A percentile compares a stretch with the other conserved stretches of the same genome.
These are phyloP conservation scores for Lepisosteus oculatus DNA, from an alignment of 2,113 vertebrate species.

Conservation along the genomic window DNA sequence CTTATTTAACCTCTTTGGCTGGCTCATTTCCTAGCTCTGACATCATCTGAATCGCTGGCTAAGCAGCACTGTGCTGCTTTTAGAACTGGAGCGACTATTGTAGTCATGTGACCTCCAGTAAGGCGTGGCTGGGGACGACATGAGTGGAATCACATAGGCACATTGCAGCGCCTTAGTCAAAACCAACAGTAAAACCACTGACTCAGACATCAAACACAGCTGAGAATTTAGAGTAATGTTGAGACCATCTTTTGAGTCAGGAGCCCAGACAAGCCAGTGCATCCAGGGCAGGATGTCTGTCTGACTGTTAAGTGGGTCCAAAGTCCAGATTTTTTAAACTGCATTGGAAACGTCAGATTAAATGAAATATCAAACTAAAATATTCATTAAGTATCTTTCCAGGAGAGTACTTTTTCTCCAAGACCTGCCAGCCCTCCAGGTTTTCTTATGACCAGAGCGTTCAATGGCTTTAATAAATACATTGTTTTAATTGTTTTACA, in stretches of 20 bases:
- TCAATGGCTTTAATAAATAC: too few species aligned
- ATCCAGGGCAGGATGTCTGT: neutral
- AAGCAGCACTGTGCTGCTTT: neutral
- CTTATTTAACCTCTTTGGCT: neutral
- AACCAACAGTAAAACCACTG: conserved; percentile 4
- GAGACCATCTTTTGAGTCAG: neutral
- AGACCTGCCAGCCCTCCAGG: too few species aligned
- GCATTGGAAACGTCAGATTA: too few species aligned
- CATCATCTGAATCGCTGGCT: neutral
- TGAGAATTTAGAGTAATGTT: neutral
- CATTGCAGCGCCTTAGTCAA: neutral
- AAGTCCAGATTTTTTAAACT: too few species aligned
- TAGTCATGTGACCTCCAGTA: neutral
- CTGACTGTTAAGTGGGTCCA: neutral
- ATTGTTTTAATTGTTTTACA: too few species aligned
- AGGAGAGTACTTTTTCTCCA: too few species aligned
- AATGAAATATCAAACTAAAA: too few species aligned
- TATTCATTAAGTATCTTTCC: too few species aligned
- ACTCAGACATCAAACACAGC: conserved; percentile 3
- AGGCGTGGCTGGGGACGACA: neutral
- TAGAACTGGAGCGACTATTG: neutral
- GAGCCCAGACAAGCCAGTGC: neutral
- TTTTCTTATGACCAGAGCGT: too few species aligned
- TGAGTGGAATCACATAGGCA: neutral
- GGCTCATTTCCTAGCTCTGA: neutral